A percentile compares a stretch with the other conserved stretches of the same genome.
Evolutionary conservation across 1,140 invertebrate species (phyloP).

Genomic region (Uloborus diversus): DNA sequence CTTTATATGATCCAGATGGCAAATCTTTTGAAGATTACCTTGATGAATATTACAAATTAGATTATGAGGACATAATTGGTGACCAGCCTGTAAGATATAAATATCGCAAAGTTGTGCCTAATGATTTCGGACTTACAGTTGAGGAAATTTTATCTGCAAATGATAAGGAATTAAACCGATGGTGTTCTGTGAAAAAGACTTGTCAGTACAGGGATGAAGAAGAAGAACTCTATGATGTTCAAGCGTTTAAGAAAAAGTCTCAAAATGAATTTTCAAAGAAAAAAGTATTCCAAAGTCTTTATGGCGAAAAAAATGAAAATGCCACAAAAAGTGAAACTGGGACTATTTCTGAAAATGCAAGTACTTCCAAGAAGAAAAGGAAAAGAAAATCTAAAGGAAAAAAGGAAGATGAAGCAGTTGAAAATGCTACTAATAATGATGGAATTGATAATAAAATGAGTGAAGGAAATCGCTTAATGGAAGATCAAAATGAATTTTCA

Average conservation of each 20-base stretch:
- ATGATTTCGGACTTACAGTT: conserved; percentile 88
- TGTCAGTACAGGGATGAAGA: conserved; percentile 71
- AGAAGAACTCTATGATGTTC: conserved; percentile 82
- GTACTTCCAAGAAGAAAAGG: background rate
- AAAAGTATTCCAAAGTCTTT: conserved; percentile 87
- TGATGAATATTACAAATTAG: conserved; percentile 92
- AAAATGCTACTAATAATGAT: background rate
- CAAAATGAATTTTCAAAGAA: conserved; percentile 78
- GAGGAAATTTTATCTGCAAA: conserved; percentile 92
- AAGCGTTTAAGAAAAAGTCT: conserved; percentile 78
- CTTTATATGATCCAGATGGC: conserved; percentile 78
- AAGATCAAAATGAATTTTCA: background rate
- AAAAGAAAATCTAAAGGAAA: background rate
- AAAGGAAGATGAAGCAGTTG: background rate
- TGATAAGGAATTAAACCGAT: conserved; percentile 92
- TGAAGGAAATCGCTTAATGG: too few species aligned
- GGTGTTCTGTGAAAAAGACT: conserved; percentile 92
- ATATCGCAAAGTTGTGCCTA: conserved; percentile 85
- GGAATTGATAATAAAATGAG: conserved; percentile 1
- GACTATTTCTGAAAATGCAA: too few species aligned
- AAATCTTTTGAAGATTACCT: conserved; percentile 83
- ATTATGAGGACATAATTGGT: conserved; percentile 92
- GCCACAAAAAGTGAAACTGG: conserved; percentile 32
- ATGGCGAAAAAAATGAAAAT: background rate
- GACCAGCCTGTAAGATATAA: conserved; percentile 92